A percentile compares a stretch with the other conserved stretches of the same genome.
phyloP scores from a whole-genome alignment of 2,797 vertebrate species.

The Meriones psammophilus region DNA sequence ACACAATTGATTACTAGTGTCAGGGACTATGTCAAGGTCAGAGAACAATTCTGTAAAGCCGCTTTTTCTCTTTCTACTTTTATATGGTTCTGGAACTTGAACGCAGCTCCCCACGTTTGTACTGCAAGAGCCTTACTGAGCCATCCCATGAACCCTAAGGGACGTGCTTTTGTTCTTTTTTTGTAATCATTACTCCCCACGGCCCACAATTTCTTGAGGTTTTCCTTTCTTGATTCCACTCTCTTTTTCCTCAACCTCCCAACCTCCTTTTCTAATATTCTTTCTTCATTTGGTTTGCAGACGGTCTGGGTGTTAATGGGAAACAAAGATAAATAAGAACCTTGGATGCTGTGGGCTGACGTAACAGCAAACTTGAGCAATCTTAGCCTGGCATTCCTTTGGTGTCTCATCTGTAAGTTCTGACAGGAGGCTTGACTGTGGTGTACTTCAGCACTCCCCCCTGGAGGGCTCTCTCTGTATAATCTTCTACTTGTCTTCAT shows the following conservation, averaged over 20 bases:
- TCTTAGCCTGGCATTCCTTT: not conserved
- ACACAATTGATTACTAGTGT: not conserved
- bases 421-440: not conserved
- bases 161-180: not conserved
- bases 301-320: not conserved
- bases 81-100: not conserved
- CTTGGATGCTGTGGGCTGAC: not conserved
- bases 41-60: not conserved
- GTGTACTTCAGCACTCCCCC: not conserved
- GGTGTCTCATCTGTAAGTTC: constrained; percentile 11
- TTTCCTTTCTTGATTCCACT: not conserved
- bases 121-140: not conserved
- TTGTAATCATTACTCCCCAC: not conserved
- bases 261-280: not conserved
- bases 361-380: not conserved
- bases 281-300: not conserved
- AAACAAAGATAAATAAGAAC: not conserved
- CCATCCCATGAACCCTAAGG: not conserved
- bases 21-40: not conserved
- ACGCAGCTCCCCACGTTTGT: not conserved
- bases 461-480: not conserved
- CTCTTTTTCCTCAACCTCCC: not conserved
- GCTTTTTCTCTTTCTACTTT: not conserved
- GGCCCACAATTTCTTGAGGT: not conserved
- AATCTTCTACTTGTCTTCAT: not conserved